Evolutionary conservation across 2,888 invertebrate genomes (phyloP).

Genomic region (Callimorpha dominula): DNA sequence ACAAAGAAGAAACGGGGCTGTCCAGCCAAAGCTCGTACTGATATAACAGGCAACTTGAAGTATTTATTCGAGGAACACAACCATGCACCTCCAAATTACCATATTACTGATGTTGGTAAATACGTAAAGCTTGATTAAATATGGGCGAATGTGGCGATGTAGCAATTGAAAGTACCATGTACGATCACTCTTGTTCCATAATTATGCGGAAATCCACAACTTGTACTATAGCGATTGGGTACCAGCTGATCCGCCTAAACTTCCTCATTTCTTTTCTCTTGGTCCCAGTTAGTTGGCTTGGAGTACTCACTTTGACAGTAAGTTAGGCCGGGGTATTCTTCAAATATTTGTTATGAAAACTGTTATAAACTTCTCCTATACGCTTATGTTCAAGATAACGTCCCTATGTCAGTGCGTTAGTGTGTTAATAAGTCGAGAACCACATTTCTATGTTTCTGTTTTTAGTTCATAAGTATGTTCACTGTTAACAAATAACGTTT

Average conservation of each 20-base stretch:
- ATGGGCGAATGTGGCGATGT: background rate
- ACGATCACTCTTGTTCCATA: background rate
- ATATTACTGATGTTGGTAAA: conserved; percentile 50
- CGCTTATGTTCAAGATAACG: no score
- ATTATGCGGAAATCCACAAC: background rate
- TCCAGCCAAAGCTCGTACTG: conserved; percentile 58
- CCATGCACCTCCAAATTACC: conserved; percentile 60
- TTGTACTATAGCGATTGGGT: background rate
- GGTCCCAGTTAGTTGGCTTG: background rate
- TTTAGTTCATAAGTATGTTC: background rate
- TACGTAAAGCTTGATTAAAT: conserved; percentile 51
- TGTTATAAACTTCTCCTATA: background rate
- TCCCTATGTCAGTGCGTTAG: background rate
- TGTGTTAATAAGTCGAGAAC: background rate
- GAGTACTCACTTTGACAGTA: background rate
- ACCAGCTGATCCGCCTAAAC: background rate
- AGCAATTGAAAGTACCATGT: background rate
- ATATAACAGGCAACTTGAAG: conserved; percentile 20
- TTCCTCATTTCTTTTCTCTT: background rate
- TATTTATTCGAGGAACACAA: conserved; percentile 55
- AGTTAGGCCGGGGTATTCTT: no score
- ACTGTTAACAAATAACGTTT: background rate
- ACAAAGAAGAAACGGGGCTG: conserved; percentile 63
- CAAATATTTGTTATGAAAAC: background rate
- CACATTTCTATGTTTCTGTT: background rate